phyloP scores from a whole-genome alignment of 2,888 invertebrate genomes.

The Sipha maydis region DNA sequence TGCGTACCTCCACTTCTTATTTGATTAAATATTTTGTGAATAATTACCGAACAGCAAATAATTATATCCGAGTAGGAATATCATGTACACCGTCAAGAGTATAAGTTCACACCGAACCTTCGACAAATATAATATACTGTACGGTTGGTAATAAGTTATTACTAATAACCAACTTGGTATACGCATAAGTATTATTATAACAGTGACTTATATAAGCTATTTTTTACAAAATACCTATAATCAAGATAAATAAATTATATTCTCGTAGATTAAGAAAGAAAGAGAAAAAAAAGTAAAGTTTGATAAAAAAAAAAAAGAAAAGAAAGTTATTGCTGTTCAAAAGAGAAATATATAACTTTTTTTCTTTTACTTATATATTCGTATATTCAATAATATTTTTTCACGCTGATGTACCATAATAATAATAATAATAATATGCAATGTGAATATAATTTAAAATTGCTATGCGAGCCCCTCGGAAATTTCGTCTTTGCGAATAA shows the following conservation, averaged over 20 bases:
- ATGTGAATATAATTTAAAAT: background rate
- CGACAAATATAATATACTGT: no score
- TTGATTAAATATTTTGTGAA: background rate
- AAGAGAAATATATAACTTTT: background rate
- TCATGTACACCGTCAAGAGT: background rate
- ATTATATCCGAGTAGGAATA: background rate
- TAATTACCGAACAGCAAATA: background rate
- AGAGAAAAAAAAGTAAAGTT: no score
- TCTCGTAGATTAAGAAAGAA: no score
- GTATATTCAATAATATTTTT: background rate
- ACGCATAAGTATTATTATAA: no score
- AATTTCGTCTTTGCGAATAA: background rate
- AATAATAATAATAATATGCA: background rate
- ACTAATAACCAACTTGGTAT: no score
- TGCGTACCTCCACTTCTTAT: background rate
- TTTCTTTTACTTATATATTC: no score
- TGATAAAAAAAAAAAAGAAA: no score
- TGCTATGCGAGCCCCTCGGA: background rate
- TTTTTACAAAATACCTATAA: no score
- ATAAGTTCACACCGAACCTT: background rate
- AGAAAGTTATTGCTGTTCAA: background rate
- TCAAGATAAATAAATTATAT: no score
- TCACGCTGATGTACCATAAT: no score
- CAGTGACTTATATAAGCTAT: no score
- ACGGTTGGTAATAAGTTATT: no score